phyloP scores from a whole-genome alignment of 2,113 vertebrate species.

The Colaptes auratus region DNA sequence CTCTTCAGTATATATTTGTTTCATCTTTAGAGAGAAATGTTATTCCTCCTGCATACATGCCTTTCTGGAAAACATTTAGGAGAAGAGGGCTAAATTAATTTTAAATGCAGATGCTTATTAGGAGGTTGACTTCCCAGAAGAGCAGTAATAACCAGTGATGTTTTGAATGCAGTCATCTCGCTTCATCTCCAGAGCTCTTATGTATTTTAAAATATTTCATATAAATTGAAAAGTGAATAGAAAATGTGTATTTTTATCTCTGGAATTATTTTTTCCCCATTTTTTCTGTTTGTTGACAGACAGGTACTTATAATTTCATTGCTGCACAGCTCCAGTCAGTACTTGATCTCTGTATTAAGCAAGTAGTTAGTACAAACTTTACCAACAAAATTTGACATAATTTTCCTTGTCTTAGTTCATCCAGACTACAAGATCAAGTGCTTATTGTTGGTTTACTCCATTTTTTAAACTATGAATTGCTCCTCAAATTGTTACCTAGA shows the following conservation, averaged over 20 bases:
- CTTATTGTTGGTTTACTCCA: neutral
- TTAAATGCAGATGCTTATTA: neutral
- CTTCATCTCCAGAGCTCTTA: neutral
- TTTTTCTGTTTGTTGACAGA: neutral
- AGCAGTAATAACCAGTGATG: neutral
- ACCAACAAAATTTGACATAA: neutral
- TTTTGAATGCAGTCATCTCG: neutral
- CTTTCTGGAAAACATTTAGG: neutral
- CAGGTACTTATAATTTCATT: neutral
- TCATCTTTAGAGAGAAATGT: neutral
- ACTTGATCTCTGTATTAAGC: neutral
- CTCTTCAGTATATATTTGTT: neutral
- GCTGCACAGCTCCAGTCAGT: neutral
- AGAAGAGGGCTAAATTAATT: neutral
- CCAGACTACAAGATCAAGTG: neutral
- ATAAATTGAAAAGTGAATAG: neutral
- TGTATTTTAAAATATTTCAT: neutral
- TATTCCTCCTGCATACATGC: accelerated
- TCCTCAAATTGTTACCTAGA: neutral
- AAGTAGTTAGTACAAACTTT: neutral
- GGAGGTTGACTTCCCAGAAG: neutral
- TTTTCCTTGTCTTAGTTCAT: neutral
- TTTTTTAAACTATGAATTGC: neutral
- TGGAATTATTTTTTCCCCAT: neutral
- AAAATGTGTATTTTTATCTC: neutral